A percentile compares a stretch with the other conserved stretches of the same genome.
Evolutionary conservation across 2,888 invertebrate species (phyloP).

Genomic region (Tipula unca): DNA sequence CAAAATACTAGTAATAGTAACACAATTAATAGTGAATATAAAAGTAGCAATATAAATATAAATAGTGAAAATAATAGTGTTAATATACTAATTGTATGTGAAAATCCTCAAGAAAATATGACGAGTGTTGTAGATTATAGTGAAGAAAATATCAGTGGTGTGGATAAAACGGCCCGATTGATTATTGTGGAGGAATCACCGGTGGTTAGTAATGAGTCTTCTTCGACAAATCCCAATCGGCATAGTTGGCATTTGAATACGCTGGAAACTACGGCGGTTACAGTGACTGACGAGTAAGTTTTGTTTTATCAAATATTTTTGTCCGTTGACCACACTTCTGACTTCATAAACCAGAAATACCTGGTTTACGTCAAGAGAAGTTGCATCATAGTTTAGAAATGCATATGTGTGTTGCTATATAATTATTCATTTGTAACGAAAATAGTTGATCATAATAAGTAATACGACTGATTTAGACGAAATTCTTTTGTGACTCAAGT

Average conservation of each 20-base stretch:
- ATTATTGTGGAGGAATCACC: background rate
- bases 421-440: too few species aligned
- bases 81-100: background rate
- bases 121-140: background rate
- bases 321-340: background rate
- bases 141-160: background rate
- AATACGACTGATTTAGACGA: too few species aligned
- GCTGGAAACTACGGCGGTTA: conserved; percentile 14
- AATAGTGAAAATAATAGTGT: conserved; percentile 8
- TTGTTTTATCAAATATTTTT: background rate
- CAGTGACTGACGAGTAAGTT: background rate
- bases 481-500: too few species aligned
- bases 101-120: background rate
- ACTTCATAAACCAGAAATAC: too few species aligned
- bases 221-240: conserved; percentile 20
- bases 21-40: background rate
- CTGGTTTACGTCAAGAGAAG: too few species aligned
- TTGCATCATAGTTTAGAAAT: too few species aligned
- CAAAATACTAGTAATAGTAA: background rate
- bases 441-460: too few species aligned
- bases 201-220: background rate
- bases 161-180: background rate
- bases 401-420: too few species aligned
- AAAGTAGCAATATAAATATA: background rate
- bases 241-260: conserved; percentile 28